Evolutionary conservation across 2,888 invertebrate species (phyloP), one percentile per base, ranked within the genome.

Genomic region (Sarcophaga carnaria): DNA sequence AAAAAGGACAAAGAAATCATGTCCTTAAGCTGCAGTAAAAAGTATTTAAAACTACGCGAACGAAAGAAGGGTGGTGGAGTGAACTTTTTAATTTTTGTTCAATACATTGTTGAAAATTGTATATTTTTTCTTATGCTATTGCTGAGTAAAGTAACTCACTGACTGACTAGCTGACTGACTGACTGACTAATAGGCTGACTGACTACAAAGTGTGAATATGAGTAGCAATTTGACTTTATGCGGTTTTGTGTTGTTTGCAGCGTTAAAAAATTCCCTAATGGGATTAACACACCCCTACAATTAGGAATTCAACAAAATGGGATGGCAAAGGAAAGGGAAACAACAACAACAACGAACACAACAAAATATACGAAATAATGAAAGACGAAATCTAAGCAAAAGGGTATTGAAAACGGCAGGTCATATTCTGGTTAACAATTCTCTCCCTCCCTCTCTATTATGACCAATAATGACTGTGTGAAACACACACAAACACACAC

Each of bases 211-310:
- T 67, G 83, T 74, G 25, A 20, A 71, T 80, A 64, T 66, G 54
- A 49, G 37, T 77, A 47, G 17, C 54, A 54, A 54, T 54, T 12
- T 54, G 80, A 70, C 82, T 78, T 72, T 78, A 78, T 83, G 83
- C 78, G 83, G 83, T 78, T 82, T 87, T 71, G 59, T 86, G 80
- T 80, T 78, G 85, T 84, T 82, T 84, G 83, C 70, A 72, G 83
- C 83, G 83, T 85, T 85, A 80, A 81, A 88, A 37, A 87, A 89
- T 88, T 88, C 90, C 88, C 89, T 90, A 91, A 91, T 90, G 90
- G 89, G 92, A 91, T 92, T 92, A 91, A 85, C 90, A 90, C 92
- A 90, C 90, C 92, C 92, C 89, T 84, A 76, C 88, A 90, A 91
- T 90, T 91, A 90, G 89, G 37, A 37, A 37, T 37, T 37, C 37